A percentile compares a stretch with the other conserved stretches of the same genome.
Evolutionary conservation across 2,888 invertebrate genomes (phyloP).

Genomic region (Drosophila testacea): DNA sequence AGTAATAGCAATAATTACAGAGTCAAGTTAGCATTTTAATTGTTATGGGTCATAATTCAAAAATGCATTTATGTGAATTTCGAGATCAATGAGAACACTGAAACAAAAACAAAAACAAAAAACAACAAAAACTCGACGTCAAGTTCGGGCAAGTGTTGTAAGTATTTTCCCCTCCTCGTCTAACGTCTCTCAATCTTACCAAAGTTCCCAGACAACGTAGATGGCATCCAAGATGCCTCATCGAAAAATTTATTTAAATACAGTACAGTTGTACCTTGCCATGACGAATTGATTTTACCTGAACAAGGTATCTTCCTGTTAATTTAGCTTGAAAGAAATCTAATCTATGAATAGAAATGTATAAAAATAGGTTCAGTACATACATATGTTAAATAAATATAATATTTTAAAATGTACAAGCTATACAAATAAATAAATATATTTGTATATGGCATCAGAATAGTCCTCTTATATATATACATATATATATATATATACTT

Average conservation of each 20-base stretch:
- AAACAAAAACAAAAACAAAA: conserved; percentile 3
- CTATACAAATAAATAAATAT: too few species aligned
- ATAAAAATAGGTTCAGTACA: too few species aligned
- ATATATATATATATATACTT: too few species aligned
- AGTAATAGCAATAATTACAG: conserved; percentile 36
- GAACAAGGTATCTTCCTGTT: not conserved
- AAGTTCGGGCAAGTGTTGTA: conserved; percentile 23
- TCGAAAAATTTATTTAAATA: conserved; percentile 5
- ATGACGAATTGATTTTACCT: not conserved
- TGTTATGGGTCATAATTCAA: conserved; percentile 57
- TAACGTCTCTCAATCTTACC: conserved; percentile 3
- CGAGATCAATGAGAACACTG: conserved; percentile 43
- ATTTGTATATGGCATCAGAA: too few species aligned
- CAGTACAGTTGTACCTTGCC: not conserved
- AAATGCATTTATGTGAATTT: conserved; percentile 48
- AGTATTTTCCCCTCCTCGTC: not conserved
- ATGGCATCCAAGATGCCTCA: conserved; percentile 6
- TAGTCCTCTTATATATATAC: too few species aligned
- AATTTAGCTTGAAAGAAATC: too few species aligned
- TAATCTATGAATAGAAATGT: too few species aligned
- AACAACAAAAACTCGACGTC: conserved; percentile 5
- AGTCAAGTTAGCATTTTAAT: conserved; percentile 48
- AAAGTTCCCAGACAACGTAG: conserved; percentile 26
- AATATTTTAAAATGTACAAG: too few species aligned
- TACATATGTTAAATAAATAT: too few species aligned